Base-by-base conservation (phyloP, 2,888 invertebrate genomes). In the Lasioglossum leucozonium region DNA sequence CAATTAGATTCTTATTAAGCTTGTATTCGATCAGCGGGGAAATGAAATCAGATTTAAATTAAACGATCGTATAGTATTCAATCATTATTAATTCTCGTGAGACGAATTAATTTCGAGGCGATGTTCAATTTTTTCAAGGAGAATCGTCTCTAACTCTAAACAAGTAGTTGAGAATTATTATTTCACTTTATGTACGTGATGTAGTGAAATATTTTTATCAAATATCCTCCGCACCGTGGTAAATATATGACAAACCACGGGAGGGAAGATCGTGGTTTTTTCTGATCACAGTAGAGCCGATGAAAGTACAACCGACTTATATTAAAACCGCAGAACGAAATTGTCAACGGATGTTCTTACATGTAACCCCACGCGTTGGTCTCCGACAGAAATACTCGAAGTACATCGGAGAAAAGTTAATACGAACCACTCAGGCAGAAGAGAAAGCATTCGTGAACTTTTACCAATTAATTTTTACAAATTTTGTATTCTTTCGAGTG, bases 281-380 rank as follows among this genome's bases (percentile, higher is more conserved):
- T 69, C 11, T 69, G 26, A 34, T 4, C 18, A 18, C 34, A 30
- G 30, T 34, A 37, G 37, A n/a, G 67, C n/a, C 37, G 47, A 72
- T 47, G 30, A 30, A 47, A 72, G 47, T 47, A 72, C 18, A 72
- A 47, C 72, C 3, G 72, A 47, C 34, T 34, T 47, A 13, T 30
- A 34, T 22, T 18, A 34, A 47, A 47, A 47, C 72, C 47, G 51
- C 72, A 34, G 72, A 72, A 72, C 72, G 44, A 30, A 72, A 72
- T 72, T 72, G 44, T 22, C 47, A 47, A 72, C 47, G 47, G 22
- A 34, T 34, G 72, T 58, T 74, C 40, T 16, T 78, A 81, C 62
- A 81, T 47, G 65, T 72, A 65, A 76, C 79, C 82, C 85, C 82
- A 85, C 85, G 77, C 85, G 76, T 85, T 58, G 79, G 65, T 65